Conservation (phyloP, 2,797 vertebrate genomes). For the Pteropus rufus region DNA sequence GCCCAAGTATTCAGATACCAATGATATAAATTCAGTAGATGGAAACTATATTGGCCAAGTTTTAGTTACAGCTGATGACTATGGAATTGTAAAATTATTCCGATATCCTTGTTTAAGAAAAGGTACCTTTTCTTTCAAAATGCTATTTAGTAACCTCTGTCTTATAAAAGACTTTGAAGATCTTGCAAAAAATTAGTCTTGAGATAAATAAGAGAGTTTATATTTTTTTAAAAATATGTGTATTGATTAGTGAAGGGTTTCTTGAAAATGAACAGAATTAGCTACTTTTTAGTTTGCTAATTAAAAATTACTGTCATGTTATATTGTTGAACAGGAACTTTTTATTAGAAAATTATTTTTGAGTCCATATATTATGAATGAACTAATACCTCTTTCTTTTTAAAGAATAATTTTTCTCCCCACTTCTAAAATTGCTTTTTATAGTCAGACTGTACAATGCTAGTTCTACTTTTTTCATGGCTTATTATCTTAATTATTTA, state of each 20-base stretch:
- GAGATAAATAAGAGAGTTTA: background rate
- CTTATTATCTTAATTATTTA: background rate
- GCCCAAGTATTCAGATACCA: slow-evolving; percentile 97
- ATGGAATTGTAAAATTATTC: slow-evolving; percentile 96
- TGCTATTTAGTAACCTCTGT: slow-evolving; percentile 6
- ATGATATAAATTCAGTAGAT: slow-evolving; percentile 97
- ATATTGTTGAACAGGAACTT: slow-evolving; percentile 5
- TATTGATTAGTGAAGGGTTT: background rate
- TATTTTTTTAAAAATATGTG: slow-evolving; percentile 2
- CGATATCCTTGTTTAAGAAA: slow-evolving; percentile 97
- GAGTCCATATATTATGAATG: background rate
- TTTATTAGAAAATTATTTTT: slow-evolving; percentile 32
- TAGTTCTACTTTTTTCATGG: background rate
- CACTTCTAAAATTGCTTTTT: background rate
- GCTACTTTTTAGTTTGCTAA: background rate
- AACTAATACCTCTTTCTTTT: background rate
- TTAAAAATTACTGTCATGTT: slow-evolving; percentile 38
- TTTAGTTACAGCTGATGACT: slow-evolving; percentile 97
- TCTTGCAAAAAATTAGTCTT: slow-evolving; percentile 25
- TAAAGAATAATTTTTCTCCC: background rate
- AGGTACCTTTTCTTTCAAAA: slow-evolving; percentile 84
- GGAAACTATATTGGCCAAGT: slow-evolving; percentile 97
- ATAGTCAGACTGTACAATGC: background rate
- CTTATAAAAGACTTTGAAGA: background rate
- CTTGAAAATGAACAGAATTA: background rate